phyloP scores from a whole-genome alignment of 2,888 invertebrate species.

The Tiliacea aurago region DNA sequence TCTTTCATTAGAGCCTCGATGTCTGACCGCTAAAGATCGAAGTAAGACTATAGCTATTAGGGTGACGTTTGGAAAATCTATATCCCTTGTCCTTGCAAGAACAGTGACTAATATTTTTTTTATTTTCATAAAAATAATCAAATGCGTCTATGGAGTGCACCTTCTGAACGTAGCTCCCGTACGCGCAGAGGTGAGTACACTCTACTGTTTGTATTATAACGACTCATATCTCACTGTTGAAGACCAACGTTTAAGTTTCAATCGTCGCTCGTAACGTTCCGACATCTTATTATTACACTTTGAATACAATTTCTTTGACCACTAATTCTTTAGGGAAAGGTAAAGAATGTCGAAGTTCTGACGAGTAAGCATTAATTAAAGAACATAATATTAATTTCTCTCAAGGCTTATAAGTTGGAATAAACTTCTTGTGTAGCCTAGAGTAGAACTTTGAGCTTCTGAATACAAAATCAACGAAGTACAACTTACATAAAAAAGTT shows the following conservation, averaged over 20 bases:
- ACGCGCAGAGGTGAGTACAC: constrained; percentile 61
- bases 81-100: neutral
- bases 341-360: neutral
- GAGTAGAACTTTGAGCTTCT: neutral
- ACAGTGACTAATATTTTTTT: neutral
- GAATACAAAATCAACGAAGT: neutral
- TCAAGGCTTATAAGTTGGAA: too few relatives aligned
- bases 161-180: constrained; percentile 12
- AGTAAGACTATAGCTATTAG: neutral
- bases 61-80: neutral
- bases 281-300: constrained; percentile 31
- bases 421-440: too few relatives aligned
- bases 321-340: neutral
- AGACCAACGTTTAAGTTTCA: constrained; percentile 61
- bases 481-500: neutral
- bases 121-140: neutral
- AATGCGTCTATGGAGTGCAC: neutral
- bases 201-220: constrained; percentile 61
- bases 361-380: neutral
- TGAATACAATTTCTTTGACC: constrained; percentile 18
- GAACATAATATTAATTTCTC: too few relatives aligned
- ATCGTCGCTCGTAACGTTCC: constrained; percentile 41
- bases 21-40: neutral
- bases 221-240: constrained; percentile 57
- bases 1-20: neutral